Conservation (phyloP, 2,113 vertebrate species). For the Raja brachyura region DNA sequence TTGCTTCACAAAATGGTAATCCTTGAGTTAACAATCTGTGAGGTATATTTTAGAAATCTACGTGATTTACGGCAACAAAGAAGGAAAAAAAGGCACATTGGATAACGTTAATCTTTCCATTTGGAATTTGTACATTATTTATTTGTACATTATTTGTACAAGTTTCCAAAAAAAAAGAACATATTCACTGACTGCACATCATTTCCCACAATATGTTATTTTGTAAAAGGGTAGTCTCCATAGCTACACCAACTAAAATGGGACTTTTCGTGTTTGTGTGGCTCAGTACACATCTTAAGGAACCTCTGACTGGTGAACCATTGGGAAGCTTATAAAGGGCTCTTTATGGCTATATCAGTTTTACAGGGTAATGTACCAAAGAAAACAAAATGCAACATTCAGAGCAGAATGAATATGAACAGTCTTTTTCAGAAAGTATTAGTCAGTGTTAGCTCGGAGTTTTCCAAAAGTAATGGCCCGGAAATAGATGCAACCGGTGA, state of each 20-base stretch:
- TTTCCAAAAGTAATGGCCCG: slow-evolving; percentile 1
- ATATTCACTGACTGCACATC: not conserved
- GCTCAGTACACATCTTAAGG: not conserved
- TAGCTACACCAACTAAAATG: not conserved
- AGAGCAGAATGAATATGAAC: not conserved
- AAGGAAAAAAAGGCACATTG: not conserved
- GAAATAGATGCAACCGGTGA: not conserved
- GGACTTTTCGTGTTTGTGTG: not conserved
- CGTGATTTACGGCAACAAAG: not conserved
- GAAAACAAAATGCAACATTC: slow-evolving; percentile 1
- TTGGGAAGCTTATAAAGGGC: not conserved
- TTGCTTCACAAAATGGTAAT: not conserved
- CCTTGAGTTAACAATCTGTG: not conserved
- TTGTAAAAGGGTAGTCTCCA: not conserved
- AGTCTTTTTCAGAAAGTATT: slow-evolving; percentile 8
- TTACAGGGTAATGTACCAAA: slow-evolving; percentile 2
- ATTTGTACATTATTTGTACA: too few species aligned
- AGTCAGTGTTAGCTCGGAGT: not conserved
- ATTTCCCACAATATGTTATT: not conserved
- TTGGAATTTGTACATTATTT: not conserved
- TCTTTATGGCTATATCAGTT: slow-evolving; percentile 21
- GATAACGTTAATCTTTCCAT: not conserved
- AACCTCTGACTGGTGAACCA: not conserved
- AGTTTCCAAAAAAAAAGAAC: not conserved
- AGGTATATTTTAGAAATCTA: not conserved